phyloP scores from a whole-genome alignment of 2,888 invertebrate species.

The Bombylius major region DNA sequence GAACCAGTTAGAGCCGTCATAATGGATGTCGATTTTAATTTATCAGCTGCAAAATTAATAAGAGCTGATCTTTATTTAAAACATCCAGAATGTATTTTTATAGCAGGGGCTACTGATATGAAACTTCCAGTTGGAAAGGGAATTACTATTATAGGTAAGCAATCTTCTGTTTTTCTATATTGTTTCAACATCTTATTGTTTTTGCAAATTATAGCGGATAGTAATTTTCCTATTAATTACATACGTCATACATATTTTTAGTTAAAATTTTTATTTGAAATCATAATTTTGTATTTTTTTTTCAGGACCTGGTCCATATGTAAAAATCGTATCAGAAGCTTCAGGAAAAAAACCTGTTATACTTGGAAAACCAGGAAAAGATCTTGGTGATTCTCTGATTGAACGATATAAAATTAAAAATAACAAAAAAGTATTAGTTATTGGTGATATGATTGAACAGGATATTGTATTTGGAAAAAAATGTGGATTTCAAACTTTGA shows the following conservation, averaged over 20 bases:
- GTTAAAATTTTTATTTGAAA: background rate
- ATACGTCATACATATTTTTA: too few relatives aligned
- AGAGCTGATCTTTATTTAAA: conserved; percentile 34
- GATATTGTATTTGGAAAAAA: conserved; percentile 62
- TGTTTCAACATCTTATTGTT: too few relatives aligned
- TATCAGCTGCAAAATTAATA: conserved; percentile 35
- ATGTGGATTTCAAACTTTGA: conserved; percentile 57
- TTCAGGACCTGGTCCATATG: conserved; percentile 33
- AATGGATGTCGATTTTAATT: conserved; percentile 37
- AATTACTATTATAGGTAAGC: conserved; percentile 30
- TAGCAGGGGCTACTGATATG: conserved; percentile 37
- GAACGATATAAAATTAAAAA: conserved; percentile 37
- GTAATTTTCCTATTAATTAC: background rate
- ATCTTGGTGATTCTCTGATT: conserved; percentile 25
- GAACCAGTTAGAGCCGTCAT: conserved; percentile 39
- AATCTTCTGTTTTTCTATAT: too few relatives aligned
- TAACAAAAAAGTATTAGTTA: conserved; percentile 58
- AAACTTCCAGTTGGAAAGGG: conserved; percentile 26
- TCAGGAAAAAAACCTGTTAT: conserved; percentile 27
- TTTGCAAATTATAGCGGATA: background rate
- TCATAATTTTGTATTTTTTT: background rate
- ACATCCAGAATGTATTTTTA: conserved; percentile 34
- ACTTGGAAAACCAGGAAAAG: conserved; percentile 39
- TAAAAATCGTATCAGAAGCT: conserved; percentile 29
- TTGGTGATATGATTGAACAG: conserved; percentile 76